These are phyloP conservation scores for Poecile montanus DNA, from an alignment of 2,797 vertebrate genomes.

Conservation along the genomic window DNA sequence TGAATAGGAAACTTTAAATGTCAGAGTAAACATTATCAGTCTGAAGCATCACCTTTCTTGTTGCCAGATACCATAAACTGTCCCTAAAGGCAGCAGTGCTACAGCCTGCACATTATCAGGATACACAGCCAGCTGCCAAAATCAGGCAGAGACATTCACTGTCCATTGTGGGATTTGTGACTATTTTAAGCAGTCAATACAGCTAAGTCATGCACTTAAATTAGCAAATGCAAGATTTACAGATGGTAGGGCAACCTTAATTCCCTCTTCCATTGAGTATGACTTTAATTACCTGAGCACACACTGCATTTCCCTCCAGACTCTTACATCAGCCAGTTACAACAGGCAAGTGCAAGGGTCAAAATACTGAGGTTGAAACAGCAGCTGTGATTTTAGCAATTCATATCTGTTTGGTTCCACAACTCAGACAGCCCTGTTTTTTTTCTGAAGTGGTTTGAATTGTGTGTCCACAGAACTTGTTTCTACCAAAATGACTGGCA, in stretches of 20 bases:
- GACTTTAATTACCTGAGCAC: not conserved
- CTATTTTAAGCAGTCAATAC: not conserved
- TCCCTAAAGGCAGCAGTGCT: not conserved
- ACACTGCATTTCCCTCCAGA: not conserved
- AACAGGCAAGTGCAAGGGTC: not conserved
- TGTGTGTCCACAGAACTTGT: not conserved
- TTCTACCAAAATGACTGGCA: not conserved
- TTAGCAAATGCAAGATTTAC: not conserved
- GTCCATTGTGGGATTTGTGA: rapidly evolving
- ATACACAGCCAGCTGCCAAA: not conserved
- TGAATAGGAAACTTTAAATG: not conserved
- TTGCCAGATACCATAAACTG: not conserved
- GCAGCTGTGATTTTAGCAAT: not conserved
- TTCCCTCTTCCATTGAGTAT: not conserved
- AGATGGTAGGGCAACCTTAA: not conserved
- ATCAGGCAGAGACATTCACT: not conserved
- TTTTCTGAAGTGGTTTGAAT: not conserved
- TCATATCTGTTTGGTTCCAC: not conserved
- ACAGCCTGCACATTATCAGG: not conserved
- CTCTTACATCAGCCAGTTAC: not conserved
- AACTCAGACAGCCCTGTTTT: not conserved
- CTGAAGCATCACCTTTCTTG: not conserved
- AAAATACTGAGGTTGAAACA: not conserved
- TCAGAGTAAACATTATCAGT: not conserved
- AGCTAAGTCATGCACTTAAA: not conserved